Evolutionary conservation across 2,113 vertebrate genomes (phyloP), one percentile per base, ranked within the genome.

Genomic region (Agelaius tricolor): DNA sequence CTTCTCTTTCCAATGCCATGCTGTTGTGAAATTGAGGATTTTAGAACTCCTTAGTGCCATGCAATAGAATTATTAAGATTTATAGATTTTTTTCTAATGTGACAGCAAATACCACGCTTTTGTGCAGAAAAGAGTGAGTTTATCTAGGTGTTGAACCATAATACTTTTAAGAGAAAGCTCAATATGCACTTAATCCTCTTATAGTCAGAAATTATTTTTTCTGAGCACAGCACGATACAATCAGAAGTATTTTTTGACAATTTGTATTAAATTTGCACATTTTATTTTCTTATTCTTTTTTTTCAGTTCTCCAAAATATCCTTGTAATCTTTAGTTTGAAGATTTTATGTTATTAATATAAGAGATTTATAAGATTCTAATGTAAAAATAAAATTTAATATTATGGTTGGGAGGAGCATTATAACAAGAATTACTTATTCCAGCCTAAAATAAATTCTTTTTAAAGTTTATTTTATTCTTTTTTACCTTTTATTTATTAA

Each of bases 341-440:
- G 13, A 27, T 71, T 65, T 39, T 18, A 57, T 39, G 2, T 58
- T 73, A 67, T 55, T 71, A 31, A 21, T 21, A 4, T 35, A 74
- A 81, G 8, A 71, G 6, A 47, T 33, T 65, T 59, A 6, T 72
- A 46, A 59, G 13, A 85, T 67, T 71, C 3, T 54, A 72, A 31
- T 30, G 9, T 41, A 31, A 76, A 83, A 58, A 41, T 47, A 13
- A 46, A 73, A 22, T 39, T 27, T 8, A 73, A 54, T 89, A 49
- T 21, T 3, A 15, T 26, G 3, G 0, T 28, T 79, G 6, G 2
- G 2, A 2, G 3, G 3, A 65, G 5, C 23, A 55, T 54, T 13
- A 44, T 33, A 49, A 31, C 8, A 77, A 52, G 11, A 85, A 55
- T 54, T 18, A 9, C 6, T 15, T 55, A 43, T 18, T 78, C 15